Conservation (phyloP, 2,113 vertebrate genomes). For the Sprattus sprattus region DNA sequence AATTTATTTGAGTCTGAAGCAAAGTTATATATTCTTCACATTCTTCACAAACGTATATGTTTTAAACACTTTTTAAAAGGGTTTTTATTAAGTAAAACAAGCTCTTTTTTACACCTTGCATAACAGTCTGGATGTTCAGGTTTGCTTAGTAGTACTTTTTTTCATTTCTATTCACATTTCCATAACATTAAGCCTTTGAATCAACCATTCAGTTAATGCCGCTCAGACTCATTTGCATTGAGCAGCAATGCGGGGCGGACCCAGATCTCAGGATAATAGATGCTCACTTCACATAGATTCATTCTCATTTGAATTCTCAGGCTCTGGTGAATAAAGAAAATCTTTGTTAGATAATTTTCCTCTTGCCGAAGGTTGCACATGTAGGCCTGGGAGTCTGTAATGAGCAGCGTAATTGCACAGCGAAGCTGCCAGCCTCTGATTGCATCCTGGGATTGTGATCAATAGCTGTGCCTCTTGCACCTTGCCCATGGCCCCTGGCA, state of each 20-base stretch:
- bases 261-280: not conserved
- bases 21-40: too few species aligned
- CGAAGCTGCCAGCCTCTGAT: constrained; percentile 35
- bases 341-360: constrained; percentile 2
- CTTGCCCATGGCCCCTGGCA: constrained; percentile 16
- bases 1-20: not conserved
- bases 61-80: too few species aligned
- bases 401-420: constrained; percentile 34
- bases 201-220: not conserved
- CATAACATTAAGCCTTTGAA: not conserved
- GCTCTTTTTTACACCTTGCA: too few species aligned
- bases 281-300: not conserved
- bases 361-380: not conserved
- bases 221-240: not conserved
- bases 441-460: constrained; percentile 35
- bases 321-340: not conserved
- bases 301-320: not conserved
- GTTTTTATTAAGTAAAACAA: too few species aligned
- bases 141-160: too few species aligned
- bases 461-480: constrained; percentile 29
- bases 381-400: constrained; percentile 8
- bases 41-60: too few species aligned
- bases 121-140: too few species aligned
- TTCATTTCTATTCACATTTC: not conserved
- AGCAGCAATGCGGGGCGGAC: not conserved